Evolutionary conservation across 2,113 vertebrate species (phyloP).

Genomic region (Trochalopteron elliotii): DNA sequence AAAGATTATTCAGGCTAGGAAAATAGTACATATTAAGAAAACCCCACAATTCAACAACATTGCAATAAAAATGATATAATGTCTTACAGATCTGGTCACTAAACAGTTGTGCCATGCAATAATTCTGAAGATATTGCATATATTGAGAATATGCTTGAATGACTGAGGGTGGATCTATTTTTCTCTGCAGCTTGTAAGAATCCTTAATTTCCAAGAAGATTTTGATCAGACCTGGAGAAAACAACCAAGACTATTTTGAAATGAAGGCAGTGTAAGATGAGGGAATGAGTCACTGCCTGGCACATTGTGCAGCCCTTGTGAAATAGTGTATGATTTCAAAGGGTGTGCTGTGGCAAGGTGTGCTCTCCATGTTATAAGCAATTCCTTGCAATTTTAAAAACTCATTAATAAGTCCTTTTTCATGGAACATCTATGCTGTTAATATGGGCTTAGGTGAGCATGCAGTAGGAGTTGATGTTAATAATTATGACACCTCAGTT

Average conservation of each 20-base stretch:
- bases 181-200: neutral
- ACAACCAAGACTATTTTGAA: neutral
- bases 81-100: neutral
- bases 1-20: conserved; percentile 53
- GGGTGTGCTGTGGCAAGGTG: neutral
- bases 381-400: neutral
- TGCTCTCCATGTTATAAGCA: neutral
- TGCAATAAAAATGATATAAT: neutral
- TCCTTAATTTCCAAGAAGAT: neutral
- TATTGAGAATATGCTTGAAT: neutral
- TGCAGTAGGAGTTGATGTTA: neutral
- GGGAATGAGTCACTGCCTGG: neutral
- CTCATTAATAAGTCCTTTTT: neutral
- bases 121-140: conserved; percentile 1
- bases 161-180: neutral
- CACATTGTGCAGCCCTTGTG: neutral
- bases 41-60: neutral
- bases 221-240: neutral
- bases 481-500: neutral
- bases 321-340: neutral
- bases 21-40: conserved; percentile 45
- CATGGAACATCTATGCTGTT: neutral
- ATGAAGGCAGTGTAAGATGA: neutral
- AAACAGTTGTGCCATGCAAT: neutral
- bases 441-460: neutral